A percentile compares a stretch with the other conserved stretches of the same genome.
These are phyloP conservation scores for Paguma larvata DNA, from an alignment of 2,797 vertebrate species.

Conservation along the genomic window DNA sequence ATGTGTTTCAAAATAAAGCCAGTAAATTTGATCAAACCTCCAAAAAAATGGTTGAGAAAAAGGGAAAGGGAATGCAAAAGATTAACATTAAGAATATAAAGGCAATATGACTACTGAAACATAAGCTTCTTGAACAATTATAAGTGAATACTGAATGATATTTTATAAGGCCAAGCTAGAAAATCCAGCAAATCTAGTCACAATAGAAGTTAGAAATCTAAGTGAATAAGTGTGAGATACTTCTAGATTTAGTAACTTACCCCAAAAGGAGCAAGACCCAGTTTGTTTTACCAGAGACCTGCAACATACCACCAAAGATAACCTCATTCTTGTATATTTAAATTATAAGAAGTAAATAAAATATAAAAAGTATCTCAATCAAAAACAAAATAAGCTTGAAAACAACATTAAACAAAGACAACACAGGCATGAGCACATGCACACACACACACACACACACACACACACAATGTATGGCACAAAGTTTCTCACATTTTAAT, in stretches of 20 bases:
- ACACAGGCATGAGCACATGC: too few relatives aligned
- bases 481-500: slow-evolving; percentile 12
- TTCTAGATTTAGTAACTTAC: neutral
- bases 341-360: neutral
- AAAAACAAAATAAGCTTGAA: neutral
- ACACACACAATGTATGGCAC: neutral
- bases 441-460: neutral
- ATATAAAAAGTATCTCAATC: neutral
- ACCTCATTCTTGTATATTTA: neutral
- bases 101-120: neutral
- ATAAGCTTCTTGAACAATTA: neutral
- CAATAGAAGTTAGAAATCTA: neutral
- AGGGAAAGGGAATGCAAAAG: neutral
- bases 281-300: neutral
- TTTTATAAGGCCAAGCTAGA: neutral
- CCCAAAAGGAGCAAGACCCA: neutral
- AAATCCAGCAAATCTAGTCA: neutral
- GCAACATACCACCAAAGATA: neutral
- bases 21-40: neutral
- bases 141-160: neutral
- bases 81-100: neutral
- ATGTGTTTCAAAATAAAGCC: slow-evolving; percentile 28
- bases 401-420: neutral
- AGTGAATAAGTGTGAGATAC: neutral
- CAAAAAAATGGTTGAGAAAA: neutral